Evolutionary conservation across 1,140 invertebrate genomes (phyloP).

Genomic region (Brachionus koreanus): DNA sequence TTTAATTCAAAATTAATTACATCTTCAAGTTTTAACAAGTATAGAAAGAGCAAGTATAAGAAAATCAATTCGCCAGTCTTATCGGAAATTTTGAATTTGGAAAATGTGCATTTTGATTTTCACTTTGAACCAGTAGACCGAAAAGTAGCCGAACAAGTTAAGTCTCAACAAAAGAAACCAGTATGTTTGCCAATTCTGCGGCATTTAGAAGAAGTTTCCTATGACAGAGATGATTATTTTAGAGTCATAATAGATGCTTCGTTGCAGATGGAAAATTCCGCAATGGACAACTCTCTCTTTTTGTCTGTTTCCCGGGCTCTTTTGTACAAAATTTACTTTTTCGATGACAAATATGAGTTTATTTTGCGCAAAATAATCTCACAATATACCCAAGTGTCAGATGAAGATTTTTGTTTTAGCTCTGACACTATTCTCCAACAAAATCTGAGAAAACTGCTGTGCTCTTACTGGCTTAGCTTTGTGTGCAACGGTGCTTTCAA

Average conservation of each 20-base stretch:
- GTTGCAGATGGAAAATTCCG: not conserved
- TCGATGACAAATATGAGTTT: constrained; percentile 39
- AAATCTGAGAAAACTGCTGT: not conserved
- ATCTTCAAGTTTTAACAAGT: not conserved
- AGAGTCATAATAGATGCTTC: not conserved
- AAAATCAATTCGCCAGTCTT: not conserved
- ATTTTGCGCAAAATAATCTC: not conserved
- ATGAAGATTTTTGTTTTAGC: not conserved
- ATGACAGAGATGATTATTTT: constrained; percentile 32
- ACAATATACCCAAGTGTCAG: not conserved
- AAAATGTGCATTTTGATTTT: not conserved
- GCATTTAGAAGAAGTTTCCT: not conserved
- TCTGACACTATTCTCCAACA: not conserved
- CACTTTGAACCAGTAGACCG: not conserved
- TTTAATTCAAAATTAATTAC: not conserved
- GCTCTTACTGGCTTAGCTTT: constrained; percentile 34
- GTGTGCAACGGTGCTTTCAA: not conserved
- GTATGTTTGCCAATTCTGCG: not conserved
- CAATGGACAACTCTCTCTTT: not conserved
- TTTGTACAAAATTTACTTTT: constrained; percentile 37
- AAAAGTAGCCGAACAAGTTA: not conserved
- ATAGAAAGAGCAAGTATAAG: not conserved
- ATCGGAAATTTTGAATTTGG: constrained; percentile 22
- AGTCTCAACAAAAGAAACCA: not conserved
- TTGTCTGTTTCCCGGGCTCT: not conserved